A percentile compares a stretch with the other conserved stretches of the same genome.
Conservation (phyloP, 2,888 invertebrate species). For the Luperina nickerlii region DNA sequence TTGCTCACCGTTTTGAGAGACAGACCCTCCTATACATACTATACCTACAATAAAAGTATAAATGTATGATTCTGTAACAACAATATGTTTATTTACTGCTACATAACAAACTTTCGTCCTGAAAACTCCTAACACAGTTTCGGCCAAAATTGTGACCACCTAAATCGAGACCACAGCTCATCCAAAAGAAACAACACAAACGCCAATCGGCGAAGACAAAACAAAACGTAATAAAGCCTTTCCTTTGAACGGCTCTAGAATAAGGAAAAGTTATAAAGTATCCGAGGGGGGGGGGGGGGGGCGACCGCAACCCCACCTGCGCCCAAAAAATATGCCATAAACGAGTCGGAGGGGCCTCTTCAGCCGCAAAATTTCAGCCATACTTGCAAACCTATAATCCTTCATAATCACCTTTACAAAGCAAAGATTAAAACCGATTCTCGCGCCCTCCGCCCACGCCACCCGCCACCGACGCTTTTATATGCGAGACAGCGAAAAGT, state of each 20-base stretch:
- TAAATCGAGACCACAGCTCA: slow-evolving; percentile 76
- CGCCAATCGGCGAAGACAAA: slow-evolving; percentile 78
- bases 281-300: slow-evolving; percentile 73
- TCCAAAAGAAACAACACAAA: slow-evolving; percentile 75
- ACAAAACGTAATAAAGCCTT: slow-evolving; percentile 85
- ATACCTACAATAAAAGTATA: neutral
- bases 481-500: slow-evolving; percentile 90
- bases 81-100: too few species aligned
- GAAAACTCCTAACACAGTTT: slow-evolving; percentile 40
- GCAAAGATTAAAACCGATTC: slow-evolving; percentile 91
- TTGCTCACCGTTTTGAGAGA: too few species aligned
- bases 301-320: slow-evolving; percentile 86
- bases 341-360: slow-evolving; percentile 84
- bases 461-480: slow-evolving; percentile 83
- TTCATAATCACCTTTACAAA: slow-evolving; percentile 91
- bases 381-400: slow-evolving; percentile 91
- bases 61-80: too few species aligned
- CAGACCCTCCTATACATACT: too few species aligned
- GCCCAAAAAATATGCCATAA: slow-evolving; percentile 88
- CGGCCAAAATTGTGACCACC: slow-evolving; percentile 37
- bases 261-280: slow-evolving; percentile 88
- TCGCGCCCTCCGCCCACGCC: slow-evolving; percentile 79
- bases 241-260: slow-evolving; percentile 86
- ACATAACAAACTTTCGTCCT: slow-evolving; percentile 18
- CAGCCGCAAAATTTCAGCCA: slow-evolving; percentile 89